phyloP scores from a whole-genome alignment of 1,140 invertebrate genomes.

The Plodia interpunctella region DNA sequence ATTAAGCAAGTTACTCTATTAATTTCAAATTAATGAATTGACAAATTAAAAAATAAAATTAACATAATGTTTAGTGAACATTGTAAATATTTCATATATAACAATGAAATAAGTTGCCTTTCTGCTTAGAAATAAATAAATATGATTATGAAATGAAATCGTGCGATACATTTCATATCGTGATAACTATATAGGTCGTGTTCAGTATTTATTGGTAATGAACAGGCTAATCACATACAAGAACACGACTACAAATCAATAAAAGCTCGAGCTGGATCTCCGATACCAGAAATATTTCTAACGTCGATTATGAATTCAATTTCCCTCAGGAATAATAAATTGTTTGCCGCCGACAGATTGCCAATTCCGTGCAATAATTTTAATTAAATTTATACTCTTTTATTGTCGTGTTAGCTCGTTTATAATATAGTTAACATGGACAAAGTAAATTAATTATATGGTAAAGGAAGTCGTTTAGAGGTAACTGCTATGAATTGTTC shows the following conservation, averaged over 20 bases:
- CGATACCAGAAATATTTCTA: neutral
- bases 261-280: neutral
- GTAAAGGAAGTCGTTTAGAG: no score
- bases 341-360: neutral
- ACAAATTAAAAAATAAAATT: no score
- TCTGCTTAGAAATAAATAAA: no score
- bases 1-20: neutral
- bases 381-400: no score
- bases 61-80: no score
- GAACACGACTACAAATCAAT: neutral
- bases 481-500: no score
- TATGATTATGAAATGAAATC: no score
- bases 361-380: slow-evolving; percentile 4
- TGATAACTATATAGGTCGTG: neutral
- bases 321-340: slow-evolving; percentile 12
- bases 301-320: slow-evolving; percentile 10
- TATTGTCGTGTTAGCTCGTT: no score
- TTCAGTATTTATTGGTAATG: neutral
- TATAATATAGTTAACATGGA: neutral
- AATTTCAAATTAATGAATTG: no score
- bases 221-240: neutral
- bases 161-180: no score
- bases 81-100: no score
- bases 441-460: neutral
- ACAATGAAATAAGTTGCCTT: no score